phyloP scores from a whole-genome alignment of 2,888 invertebrate genomes.

The Venustoraphidia nigricollis region DNA sequence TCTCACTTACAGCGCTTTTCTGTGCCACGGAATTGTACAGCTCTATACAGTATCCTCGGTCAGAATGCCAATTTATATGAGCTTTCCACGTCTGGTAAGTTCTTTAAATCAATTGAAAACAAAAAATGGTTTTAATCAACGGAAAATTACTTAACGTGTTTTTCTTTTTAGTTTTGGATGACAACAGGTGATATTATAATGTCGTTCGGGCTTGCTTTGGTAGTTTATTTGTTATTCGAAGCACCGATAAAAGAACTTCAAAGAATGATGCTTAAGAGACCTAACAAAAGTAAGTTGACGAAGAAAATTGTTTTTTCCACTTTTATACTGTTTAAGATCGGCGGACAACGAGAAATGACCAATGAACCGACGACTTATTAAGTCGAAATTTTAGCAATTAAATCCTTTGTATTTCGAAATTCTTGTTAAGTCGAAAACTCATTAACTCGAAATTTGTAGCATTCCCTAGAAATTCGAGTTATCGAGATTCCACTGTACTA shows the following conservation, averaged over 20 bases:
- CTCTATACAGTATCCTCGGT: constrained; percentile 17
- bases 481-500: too few relatives aligned
- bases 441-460: too few relatives aligned
- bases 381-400: too few relatives aligned
- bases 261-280: not conserved
- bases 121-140: not conserved
- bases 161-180: constrained; percentile 23
- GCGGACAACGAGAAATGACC: too few relatives aligned
- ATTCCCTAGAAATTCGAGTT: too few relatives aligned
- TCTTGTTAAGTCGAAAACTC: too few relatives aligned
- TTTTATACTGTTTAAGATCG: too few relatives aligned
- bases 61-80: constrained; percentile 12
- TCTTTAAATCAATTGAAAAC: not conserved
- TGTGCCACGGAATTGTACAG: constrained; percentile 22
- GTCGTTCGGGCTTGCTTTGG: constrained; percentile 24
- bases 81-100: not conserved
- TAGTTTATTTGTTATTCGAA: constrained; percentile 30
- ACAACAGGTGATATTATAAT: constrained; percentile 26
- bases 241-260: constrained; percentile 30
- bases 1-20: constrained; percentile 23
- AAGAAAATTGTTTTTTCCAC: too few relatives aligned
- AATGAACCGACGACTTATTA: too few relatives aligned
- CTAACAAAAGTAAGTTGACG: not conserved
- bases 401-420: too few relatives aligned
- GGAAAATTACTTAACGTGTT: not conserved